Conservation (phyloP, 2,888 invertebrate genomes). For the Ichneumoninae sp. region DNA sequence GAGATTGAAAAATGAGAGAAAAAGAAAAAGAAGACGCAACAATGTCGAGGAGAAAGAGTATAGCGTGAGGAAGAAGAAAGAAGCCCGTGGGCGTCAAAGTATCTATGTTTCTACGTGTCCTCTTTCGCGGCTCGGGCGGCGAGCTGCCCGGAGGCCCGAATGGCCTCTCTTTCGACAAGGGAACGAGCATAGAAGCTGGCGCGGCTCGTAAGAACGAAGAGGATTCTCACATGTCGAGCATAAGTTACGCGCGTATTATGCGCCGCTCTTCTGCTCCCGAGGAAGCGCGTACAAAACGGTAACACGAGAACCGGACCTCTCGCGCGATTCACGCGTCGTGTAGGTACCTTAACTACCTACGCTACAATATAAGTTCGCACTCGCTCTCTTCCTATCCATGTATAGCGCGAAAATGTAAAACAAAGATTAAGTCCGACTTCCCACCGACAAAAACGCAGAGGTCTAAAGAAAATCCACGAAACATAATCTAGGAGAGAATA, state of each 20-base stretch:
- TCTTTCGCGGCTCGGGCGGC: conserved; percentile 49
- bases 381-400: conserved; percentile 1
- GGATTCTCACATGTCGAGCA: conserved; percentile 70
- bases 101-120: conserved; percentile 64
- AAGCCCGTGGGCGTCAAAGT: conserved; percentile 64
- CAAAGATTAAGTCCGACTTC: background rate
- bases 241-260: conserved; percentile 77
- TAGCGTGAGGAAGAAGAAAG: conserved; percentile 2
- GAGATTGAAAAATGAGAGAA: conserved; percentile 16
- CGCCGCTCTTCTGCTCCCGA: conserved; percentile 70
- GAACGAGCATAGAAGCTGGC: conserved; percentile 54
- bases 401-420: background rate
- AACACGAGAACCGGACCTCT: conserved; percentile 76
- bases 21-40: conserved; percentile 10
- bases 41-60: conserved; percentile 16
- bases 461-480: background rate
- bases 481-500: background rate
- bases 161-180: conserved; percentile 55
- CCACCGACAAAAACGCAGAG: background rate
- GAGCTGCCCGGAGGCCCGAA: conserved; percentile 35
- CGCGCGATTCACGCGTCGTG: conserved; percentile 48
- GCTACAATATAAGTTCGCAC: conserved; percentile 35
- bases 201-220: conserved; percentile 42
- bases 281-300: conserved; percentile 74
- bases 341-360: conserved; percentile 10